These are phyloP conservation scores for Ceryle rudis DNA, from an alignment of 2,797 vertebrate genomes.

Conservation along the genomic window DNA sequence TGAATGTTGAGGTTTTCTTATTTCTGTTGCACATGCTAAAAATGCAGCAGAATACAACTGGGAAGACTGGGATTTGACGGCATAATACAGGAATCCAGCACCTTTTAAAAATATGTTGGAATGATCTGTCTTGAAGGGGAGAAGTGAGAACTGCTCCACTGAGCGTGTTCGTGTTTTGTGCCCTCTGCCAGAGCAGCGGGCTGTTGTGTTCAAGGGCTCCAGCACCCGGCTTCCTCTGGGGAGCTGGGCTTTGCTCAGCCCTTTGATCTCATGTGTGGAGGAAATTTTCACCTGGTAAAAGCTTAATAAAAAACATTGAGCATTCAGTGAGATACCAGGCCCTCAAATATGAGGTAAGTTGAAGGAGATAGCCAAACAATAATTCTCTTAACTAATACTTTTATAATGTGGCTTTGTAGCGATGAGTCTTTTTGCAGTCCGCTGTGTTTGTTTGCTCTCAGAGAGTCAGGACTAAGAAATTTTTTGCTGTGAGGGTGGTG, in stretches of 20 bases:
- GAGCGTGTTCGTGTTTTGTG: neutral
- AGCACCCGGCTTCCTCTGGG: slow-evolving; percentile 81
- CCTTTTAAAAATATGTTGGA: neutral
- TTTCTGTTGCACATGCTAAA: neutral
- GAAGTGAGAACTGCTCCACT: neutral
- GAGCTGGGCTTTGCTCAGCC: slow-evolving; percentile 70
- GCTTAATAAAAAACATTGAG: neutral
- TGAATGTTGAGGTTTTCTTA: neutral
- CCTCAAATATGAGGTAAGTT: neutral
- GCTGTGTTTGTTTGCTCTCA: no score
- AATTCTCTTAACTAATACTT: neutral
- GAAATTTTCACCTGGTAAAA: neutral
- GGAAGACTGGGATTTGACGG: neutral
- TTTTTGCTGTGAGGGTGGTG: neutral
- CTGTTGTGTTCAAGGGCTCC: slow-evolving; percentile 83
- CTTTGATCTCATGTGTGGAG: neutral
- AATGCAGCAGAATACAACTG: neutral
- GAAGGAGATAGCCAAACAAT: neutral
- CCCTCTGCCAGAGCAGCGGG: slow-evolving; percentile 79
- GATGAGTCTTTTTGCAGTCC: neutral
- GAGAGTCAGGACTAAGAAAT: neutral
- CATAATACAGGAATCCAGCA: neutral
- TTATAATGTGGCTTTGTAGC: neutral
- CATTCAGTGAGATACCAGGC: neutral
- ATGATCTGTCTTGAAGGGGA: neutral